Base-by-base conservation (phyloP, 1,140 invertebrate species). In the Scylla paramamosain region DNA sequence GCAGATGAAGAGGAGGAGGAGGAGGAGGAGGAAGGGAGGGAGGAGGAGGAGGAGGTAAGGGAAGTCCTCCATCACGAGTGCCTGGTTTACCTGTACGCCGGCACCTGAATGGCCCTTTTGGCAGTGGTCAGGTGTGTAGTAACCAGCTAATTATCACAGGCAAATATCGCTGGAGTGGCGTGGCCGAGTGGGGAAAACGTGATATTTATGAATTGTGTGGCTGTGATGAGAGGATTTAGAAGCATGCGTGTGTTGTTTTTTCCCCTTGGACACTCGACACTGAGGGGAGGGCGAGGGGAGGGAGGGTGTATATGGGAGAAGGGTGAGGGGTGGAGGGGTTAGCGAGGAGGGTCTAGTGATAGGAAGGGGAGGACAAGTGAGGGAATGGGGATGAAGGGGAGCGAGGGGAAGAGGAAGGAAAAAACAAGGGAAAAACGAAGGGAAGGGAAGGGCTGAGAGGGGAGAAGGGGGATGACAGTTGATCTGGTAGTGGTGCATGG, bases 1-100 rank as follows among this genome's bases (percentile, higher is more conserved):
- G 12, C n/a, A 92, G 46, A 92, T 48, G 59, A 16, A 77, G 90
- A 92, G 89, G 45, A 48, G 12, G 89, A 91, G 46, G 45, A 32
- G 45, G 46, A 91, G 48, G 48, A 48, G 48, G 89, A 48, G 89
- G 45, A 32, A 91, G n/a, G 46, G 39, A 14, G 14, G 46, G 46
- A 4, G 46, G 14, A 14, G 46, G 46, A 14, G 14, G 46, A 14
- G 6, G 46, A 48, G 14, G 4, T 7, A 48, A 48, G 46, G 52
- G 52, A 12, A 59, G 52, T 59, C 52, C 52, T 59, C 52, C 16
- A 59, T 14, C 52, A 12, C 10, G 52, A 59, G 52, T 59, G 52
- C 52, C 52, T 59, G 16, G 52, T 59, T 59, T 59, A 89, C 39
- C 39, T 45, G 28, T n/a, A 89, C 39, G 28, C 39, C 46, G 48